A percentile compares a stretch with the other conserved stretches of the same genome.
These are phyloP conservation scores for Tiphia femorata DNA, from an alignment of 2,888 invertebrate species.

Conservation along the genomic window DNA sequence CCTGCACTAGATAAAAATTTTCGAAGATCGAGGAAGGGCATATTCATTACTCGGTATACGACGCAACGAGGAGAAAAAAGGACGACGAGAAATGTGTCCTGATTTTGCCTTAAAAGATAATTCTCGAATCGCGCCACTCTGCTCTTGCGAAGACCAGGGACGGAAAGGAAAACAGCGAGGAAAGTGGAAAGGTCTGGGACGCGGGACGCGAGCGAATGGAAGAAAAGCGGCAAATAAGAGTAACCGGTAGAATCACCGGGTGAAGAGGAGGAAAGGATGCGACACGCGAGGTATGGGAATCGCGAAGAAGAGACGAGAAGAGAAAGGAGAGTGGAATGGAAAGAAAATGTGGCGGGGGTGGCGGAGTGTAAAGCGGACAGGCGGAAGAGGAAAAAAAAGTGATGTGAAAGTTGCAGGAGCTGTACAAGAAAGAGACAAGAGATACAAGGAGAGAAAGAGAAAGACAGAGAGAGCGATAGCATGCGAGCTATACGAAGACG, in stretches of 20 bases:
- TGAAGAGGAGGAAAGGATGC: not conserved
- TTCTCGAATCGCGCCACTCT: constrained; percentile 40
- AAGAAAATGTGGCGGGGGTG: constrained; percentile 9
- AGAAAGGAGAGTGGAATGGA: constrained; percentile 18
- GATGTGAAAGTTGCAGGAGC: not conserved
- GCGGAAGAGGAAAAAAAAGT: not conserved
- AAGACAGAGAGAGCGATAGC: constrained; percentile 9
- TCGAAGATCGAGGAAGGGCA: constrained; percentile 7
- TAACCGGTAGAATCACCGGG: not conserved
- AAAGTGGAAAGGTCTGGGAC: constrained; percentile 33
- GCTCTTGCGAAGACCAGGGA: no score
- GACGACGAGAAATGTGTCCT: constrained; percentile 39
- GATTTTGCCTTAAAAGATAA: constrained; percentile 54
- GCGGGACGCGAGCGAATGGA: no score
- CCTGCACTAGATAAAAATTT: no score
- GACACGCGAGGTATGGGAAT: constrained; percentile 11
- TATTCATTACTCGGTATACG: no score
- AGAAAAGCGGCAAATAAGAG: no score
- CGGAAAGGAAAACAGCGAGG: no score
- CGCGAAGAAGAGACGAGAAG: constrained; percentile 18
- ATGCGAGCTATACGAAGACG: not conserved
- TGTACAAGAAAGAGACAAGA: constrained; percentile 13
- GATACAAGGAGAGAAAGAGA: constrained; percentile 17
- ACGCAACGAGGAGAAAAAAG: no score
- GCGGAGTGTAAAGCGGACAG: not conserved